Percentiles rank a stretch among this genome's conserved stretches.
Evolutionary conservation across 2,888 invertebrate species (phyloP).

Genomic region (Yponomeuta malinellus): DNA sequence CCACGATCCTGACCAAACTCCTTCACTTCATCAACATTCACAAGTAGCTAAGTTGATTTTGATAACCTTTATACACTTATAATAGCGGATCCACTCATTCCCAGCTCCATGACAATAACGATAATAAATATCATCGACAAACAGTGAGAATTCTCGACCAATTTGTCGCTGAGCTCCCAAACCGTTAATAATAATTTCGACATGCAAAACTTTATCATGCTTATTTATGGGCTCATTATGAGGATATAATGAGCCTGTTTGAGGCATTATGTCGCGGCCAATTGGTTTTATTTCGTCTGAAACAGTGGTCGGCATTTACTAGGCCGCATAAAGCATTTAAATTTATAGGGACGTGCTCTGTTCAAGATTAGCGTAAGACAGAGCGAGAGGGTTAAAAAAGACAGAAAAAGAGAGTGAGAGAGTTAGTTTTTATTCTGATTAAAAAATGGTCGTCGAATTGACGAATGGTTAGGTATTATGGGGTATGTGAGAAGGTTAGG

Average conservation of each 20-base stretch:
- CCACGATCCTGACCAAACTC: too few species aligned
- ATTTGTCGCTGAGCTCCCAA: slow-evolving; percentile 49
- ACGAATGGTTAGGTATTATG: too few species aligned
- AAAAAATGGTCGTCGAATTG: too few species aligned
- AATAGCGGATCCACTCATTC: not conserved
- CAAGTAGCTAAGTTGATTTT: too few species aligned
- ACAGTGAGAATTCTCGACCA: slow-evolving; percentile 30
- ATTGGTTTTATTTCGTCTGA: slow-evolving; percentile 1
- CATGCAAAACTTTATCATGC: slow-evolving; percentile 53
- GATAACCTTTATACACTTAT: too few species aligned
- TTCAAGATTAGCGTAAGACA: too few species aligned
- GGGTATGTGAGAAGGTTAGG: too few species aligned
- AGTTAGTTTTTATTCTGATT: too few species aligned
- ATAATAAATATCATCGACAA: not conserved
- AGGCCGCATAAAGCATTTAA: not conserved
- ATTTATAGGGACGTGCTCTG: too few species aligned
- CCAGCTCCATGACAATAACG: not conserved
- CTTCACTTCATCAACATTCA: too few species aligned
- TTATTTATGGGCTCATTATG: slow-evolving; percentile 68
- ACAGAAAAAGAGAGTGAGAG: too few species aligned
- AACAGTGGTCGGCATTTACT: not conserved
- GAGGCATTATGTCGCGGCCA: not conserved
- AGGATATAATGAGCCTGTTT: slow-evolving; percentile 16
- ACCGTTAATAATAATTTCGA: slow-evolving; percentile 58
- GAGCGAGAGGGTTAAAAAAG: too few species aligned